These are phyloP conservation scores for Psettodes erumei DNA, from an alignment of 2,113 vertebrate species.

Conservation along the genomic window DNA sequence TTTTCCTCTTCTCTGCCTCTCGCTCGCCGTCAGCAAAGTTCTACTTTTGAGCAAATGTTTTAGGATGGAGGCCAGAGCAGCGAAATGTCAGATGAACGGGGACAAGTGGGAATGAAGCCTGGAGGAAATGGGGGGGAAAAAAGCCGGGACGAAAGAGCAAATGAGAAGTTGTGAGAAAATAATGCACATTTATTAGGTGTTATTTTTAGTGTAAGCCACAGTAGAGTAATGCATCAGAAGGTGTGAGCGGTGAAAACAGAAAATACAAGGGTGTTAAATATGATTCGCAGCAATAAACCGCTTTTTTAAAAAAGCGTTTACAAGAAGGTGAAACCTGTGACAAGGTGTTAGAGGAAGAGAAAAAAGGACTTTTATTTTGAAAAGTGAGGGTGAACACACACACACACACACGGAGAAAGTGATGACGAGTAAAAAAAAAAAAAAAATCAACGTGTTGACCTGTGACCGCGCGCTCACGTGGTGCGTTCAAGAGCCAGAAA, in stretches of 20 bases:
- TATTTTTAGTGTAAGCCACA: not conserved
- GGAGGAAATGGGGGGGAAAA: too few species aligned
- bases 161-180: not conserved
- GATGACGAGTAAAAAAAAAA: too few species aligned
- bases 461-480: slow-evolving; percentile 20
- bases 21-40: not conserved
- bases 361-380: not conserved
- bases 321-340: not conserved
- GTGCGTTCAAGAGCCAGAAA: slow-evolving; percentile 35
- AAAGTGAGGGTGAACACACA: too few species aligned
- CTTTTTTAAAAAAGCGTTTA: too few species aligned
- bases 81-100: too few species aligned
- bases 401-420: too few species aligned
- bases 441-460: too few species aligned
- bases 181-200: not conserved
- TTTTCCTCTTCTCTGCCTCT: not conserved
- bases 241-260: not conserved
- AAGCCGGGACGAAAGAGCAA: not conserved
- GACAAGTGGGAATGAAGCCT: too few species aligned
- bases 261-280: not conserved
- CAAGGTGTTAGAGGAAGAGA: not conserved
- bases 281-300: not conserved
- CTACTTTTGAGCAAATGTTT: not conserved
- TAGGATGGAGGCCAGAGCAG: too few species aligned
- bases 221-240: not conserved